These are phyloP conservation scores for Noctua fimbriata DNA, from an alignment of 2,888 invertebrate species.

Conservation along the genomic window DNA sequence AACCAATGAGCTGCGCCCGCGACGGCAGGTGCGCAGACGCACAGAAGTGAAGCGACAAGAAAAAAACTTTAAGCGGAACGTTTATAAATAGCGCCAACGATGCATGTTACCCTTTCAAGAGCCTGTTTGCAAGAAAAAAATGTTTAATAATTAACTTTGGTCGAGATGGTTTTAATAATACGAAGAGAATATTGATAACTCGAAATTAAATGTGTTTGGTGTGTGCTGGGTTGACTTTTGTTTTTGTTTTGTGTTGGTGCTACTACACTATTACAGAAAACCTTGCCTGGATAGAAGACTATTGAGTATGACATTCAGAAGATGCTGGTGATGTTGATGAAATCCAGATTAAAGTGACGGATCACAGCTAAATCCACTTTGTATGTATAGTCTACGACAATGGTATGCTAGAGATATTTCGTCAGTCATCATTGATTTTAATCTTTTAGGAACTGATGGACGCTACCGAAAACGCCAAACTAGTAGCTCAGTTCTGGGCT, in stretches of 20 bases:
- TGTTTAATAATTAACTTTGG: conserved; percentile 53
- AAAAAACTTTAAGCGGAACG: conserved; percentile 77
- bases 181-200: conserved; percentile 42
- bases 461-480: too few relatives aligned
- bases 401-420: neutral
- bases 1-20: conserved; percentile 81
- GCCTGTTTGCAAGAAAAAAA: conserved; percentile 71
- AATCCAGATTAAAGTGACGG: neutral
- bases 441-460: neutral
- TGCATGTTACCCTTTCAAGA: conserved; percentile 84
- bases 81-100: conserved; percentile 87
- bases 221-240: neutral
- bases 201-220: conserved; percentile 23
- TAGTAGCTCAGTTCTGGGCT: too few relatives aligned
- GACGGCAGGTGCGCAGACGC: conserved; percentile 82
- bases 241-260: neutral
- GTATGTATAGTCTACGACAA: neutral
- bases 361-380: too few relatives aligned
- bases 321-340: neutral
- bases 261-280: neutral
- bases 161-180: conserved; percentile 44
- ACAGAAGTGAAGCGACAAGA: conserved; percentile 74
- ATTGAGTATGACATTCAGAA: neutral
- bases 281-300: neutral
- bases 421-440: neutral